A percentile compares a stretch with the other conserved stretches of the same genome.
Conservation (phyloP, 2,113 vertebrate genomes). For the Sapajus apella region DNA sequence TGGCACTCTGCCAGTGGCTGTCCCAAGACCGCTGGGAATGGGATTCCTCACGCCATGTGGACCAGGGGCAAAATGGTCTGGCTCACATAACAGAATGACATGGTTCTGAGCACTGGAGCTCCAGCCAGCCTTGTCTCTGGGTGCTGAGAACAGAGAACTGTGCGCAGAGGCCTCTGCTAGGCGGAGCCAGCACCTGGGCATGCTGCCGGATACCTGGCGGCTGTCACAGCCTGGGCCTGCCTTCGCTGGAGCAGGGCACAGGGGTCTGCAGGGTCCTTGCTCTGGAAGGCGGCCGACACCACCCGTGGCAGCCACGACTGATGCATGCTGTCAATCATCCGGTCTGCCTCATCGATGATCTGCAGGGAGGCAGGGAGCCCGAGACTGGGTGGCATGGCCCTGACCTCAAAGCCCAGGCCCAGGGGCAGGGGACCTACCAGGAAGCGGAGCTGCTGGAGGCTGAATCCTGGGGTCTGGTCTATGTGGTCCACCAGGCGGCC, state of each 20-base stretch:
- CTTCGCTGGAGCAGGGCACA: constrained; percentile 84
- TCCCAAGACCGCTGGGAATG: accelerated
- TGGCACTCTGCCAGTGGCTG: accelerated
- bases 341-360: constrained; percentile 96
- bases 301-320: constrained; percentile 94
- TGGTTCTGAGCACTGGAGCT: neutral
- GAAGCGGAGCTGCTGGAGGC: constrained; percentile 92
- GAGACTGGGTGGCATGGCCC: accelerated
- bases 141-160: neutral
- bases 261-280: constrained; percentile 20
- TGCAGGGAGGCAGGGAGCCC: constrained; percentile 53
- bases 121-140: neutral
- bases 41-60: neutral
- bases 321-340: constrained; percentile 97
- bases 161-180: neutral
- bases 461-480: constrained; percentile 89
- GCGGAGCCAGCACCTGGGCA: neutral
- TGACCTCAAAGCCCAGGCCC: accelerated
- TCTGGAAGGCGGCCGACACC: constrained; percentile 86
- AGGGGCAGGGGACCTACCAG: constrained; percentile 84
- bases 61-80: neutral
- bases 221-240: constrained; percentile 84
- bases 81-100: no score
- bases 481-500: constrained; percentile 97
- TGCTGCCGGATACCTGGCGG: constrained; percentile 86